Evolutionary conservation across 2,113 vertebrate genomes (phyloP), one percentile per base, ranked within the genome.

Genomic region (Ifrita kowaldi): DNA sequence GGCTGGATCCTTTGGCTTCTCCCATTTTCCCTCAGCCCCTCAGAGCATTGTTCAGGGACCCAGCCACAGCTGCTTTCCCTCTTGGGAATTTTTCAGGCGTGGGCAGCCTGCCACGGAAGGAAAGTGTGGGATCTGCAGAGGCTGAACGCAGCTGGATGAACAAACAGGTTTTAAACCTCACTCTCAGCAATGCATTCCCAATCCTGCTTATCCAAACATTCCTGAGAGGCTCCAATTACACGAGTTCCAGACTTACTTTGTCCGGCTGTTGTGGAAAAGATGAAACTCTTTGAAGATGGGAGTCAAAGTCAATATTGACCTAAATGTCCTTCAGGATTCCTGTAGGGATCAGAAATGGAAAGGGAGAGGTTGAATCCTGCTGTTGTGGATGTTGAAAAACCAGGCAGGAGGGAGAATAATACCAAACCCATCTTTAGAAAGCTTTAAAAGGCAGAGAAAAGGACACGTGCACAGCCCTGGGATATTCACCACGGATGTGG

Each of bases 111-210:
- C 67, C 56, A 16, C 3, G 3, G 69, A 16, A 62, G 50, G 69
- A 64, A 32, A 26, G 20, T 21, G 26, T 14, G 20, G 27, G 63
- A 49, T 57, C 59, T 62, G 74, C 39, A 49, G 52, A 19, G 33
- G 26, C 70, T 86, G 57, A 60, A 5, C 0, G 0, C 84, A 76
- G 68, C 44, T 64, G 69, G 59, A 24, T 59, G 80, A 50, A 55
- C 3, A 2, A 55, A 39, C 1, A 7, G 13, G 6, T 52, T 65
- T 75, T 37, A 65, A 86, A 55, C 56, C 71, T 89, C 56, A 11
- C n/a, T 23, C 62, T 70, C 9, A 0, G 68, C 0, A 0, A 20
- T 8, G 6, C 19, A 1, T 73, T 87, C 83, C 24, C 64, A 47
- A 6, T 64, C 74, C 49, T 81, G 33, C 74, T 84, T 35, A 33